Conservation (phyloP, 2,888 invertebrate species). For the Ophioninae sp. region DNA sequence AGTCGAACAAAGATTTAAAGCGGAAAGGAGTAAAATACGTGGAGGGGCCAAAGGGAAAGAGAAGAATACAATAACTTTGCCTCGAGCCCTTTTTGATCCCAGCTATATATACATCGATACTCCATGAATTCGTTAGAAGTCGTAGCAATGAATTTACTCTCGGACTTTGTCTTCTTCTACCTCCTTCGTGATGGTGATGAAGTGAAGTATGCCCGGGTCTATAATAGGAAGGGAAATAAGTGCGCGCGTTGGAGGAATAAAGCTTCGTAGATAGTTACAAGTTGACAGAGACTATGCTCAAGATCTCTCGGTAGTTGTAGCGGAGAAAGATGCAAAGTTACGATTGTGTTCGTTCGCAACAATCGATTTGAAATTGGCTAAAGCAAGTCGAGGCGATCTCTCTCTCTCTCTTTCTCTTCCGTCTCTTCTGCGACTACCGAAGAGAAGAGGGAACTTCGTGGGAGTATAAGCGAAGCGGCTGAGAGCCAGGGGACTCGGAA, state of each 20-base stretch:
- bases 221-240: conserved; percentile 47
- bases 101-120: conserved; percentile 20
- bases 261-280: conserved; percentile 49
- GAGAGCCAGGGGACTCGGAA: conserved; percentile 53
- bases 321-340: conserved; percentile 52
- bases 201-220: conserved; percentile 21
- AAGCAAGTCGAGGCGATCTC: conserved; percentile 25
- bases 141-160: conserved; percentile 70
- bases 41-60: not conserved
- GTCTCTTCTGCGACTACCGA: conserved; percentile 36
- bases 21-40: not conserved
- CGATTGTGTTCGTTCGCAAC: conserved; percentile 53
- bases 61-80: conserved; percentile 28
- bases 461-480: conserved; percentile 26
- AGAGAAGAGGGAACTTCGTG: conserved; percentile 38
- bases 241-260: conserved; percentile 36
- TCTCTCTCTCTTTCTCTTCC: not conserved
- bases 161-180: not conserved
- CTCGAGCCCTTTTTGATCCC: conserved; percentile 19
- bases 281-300: conserved; percentile 40
- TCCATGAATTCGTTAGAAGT: conserved; percentile 68
- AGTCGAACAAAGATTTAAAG: conserved; percentile 57
- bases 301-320: conserved; percentile 34
- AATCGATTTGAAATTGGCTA: conserved; percentile 61
- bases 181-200: conserved; percentile 21